Percentiles rank a stretch among this genome's conserved stretches.
Conservation (phyloP, 2,888 invertebrate genomes). For the Limnephilus marmoratus region DNA sequence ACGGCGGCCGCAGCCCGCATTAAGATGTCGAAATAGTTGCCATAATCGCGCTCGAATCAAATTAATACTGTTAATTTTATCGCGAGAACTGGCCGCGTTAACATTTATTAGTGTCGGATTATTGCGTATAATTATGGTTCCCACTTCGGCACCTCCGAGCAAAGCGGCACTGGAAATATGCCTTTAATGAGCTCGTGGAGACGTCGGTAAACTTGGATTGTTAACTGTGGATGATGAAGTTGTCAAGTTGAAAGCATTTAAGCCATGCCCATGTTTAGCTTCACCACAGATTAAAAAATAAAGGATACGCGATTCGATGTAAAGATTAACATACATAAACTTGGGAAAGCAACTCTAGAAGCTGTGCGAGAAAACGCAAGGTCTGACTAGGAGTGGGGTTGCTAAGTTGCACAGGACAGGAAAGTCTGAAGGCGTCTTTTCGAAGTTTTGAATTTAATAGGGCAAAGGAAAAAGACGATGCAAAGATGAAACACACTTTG, state of each 20-base stretch:
- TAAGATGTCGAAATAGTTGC: slow-evolving; percentile 53
- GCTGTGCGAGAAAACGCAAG: no score
- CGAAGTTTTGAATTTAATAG: no score
- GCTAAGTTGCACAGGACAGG: no score
- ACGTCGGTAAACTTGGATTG: slow-evolving; percentile 7
- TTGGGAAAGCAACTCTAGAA: no score
- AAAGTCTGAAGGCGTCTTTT: no score
- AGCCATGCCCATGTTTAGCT: neutral
- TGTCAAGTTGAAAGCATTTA: neutral
- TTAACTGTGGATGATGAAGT: neutral
- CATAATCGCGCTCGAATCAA: slow-evolving; percentile 51
- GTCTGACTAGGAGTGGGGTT: no score
- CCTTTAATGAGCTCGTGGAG: slow-evolving; percentile 20
- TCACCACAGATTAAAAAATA: neutral
- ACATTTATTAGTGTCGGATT: slow-evolving; percentile 45
- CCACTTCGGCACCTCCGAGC: slow-evolving; percentile 26
- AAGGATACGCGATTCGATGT: neutral
- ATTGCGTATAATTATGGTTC: slow-evolving; percentile 33
- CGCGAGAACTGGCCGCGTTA: slow-evolving; percentile 33
- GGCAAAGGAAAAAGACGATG: no score
- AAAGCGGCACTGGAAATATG: neutral
- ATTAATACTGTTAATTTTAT: slow-evolving; percentile 40
- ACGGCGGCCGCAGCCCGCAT: slow-evolving; percentile 11
- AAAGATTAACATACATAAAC: neutral
- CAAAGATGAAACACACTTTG: no score